These are phyloP conservation scores for Coelopa pilipes DNA, from an alignment of 2,888 invertebrate species.

Conservation along the genomic window DNA sequence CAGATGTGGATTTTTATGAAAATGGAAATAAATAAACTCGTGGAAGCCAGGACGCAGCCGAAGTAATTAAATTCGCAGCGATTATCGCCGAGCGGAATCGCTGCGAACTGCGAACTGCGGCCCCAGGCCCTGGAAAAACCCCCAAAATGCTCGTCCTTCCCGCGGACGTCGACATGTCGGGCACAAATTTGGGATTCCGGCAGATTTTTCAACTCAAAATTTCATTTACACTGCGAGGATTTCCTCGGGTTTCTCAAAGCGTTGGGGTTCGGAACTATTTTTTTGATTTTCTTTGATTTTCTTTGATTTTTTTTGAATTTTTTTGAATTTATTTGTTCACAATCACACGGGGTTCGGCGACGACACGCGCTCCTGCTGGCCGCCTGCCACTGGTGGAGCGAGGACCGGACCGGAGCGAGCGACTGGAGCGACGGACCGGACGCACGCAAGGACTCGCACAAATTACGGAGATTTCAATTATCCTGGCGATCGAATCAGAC, in stretches of 20 bases:
- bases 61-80: no score
- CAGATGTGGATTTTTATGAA: conserved; percentile 8
- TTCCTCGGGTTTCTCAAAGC: no score
- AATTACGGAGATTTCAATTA: conserved; percentile 37
- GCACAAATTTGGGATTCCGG: no score
- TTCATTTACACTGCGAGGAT: no score
- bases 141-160: no score
- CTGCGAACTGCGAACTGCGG: no score
- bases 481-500: conserved; percentile 65
- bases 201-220: no score
- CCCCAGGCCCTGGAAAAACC: no score
- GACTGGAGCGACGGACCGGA: no score
- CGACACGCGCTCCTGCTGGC: not conserved
- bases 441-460: conserved; percentile 30
- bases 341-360: conserved; percentile 2
- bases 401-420: conserved; percentile 1
- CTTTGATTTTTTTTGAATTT: conserved; percentile 8
- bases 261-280: not conserved
- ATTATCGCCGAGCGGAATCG: no score
- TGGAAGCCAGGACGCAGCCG: no score
- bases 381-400: not conserved
- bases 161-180: no score
- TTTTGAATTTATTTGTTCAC: not conserved
- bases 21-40: not conserved
- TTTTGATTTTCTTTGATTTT: conserved; percentile 5